Base-by-base conservation (phyloP, 2,797 vertebrate genomes). In the Chelonia mydas region DNA sequence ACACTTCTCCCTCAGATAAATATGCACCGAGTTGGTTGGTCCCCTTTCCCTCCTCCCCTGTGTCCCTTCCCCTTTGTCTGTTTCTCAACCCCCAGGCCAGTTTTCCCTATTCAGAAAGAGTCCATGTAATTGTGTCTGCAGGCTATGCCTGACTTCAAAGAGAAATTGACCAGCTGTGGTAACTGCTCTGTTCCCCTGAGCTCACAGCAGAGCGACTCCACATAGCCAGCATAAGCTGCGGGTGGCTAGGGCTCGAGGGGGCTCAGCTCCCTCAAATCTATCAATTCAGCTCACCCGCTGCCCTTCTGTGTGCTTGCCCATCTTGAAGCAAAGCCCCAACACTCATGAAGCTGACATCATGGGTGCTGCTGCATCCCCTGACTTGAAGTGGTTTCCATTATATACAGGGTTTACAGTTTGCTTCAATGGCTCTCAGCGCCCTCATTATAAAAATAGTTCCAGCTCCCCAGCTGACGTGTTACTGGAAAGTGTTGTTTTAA, bases 401-500 rank as follows among this genome's bases (percentile, higher is more conserved):
- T 13, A 33, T 61, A 61, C 13, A 31, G 13, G 31, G 28, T 33
- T 61, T 15, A 31, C 28, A 31, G 28, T 31, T 61, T 61, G 57
- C 27, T 33, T 33, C 57, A 61, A 61, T 61, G 28, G 57, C 28
- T 15, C 28, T 61, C 28, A 7, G 13, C 31, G 16, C 28, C 59
- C 28, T 13, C 59, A 15, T 33, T 61, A 61, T 61, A 15, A 31
- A 61, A 33, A 61, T 33, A 31, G 6, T 4, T 61, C 31, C 28
- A 16, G 31, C 28, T 3, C 59, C 59, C 31, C 59, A 3, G 65
- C 19, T 72, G n/a, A 21, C 1, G 6, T 72, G n/a, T 72, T 72
- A 81, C 94, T 94, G 93, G 76, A 91, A 93, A 92, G 90, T 88
- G 81, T 90, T 97, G 65, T 54, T 90, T 95, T 92, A 82, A 96